These are phyloP conservation scores for Enteromius thamalakanensis DNA, from an alignment of 2,797 vertebrate species.

Conservation along the genomic window DNA sequence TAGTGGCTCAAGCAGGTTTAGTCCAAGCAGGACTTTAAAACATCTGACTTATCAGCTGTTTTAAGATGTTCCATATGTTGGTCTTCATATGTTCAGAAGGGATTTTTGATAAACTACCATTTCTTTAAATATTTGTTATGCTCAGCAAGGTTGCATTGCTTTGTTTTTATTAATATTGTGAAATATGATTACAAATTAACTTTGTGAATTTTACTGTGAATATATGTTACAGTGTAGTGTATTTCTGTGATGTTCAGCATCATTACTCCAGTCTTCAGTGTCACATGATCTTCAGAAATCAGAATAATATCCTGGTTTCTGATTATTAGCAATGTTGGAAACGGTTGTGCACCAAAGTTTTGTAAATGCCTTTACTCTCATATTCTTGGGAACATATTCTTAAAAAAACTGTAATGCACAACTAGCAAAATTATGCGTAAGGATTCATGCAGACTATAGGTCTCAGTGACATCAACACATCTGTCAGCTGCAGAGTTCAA, in stretches of 20 bases:
- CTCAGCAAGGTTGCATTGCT: not conserved
- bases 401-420: not conserved
- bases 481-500: slow-evolving; percentile 36
- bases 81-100: not conserved
- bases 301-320: not conserved
- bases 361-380: not conserved
- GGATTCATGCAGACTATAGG: not conserved
- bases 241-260: not conserved
- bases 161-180: not conserved
- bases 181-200: not conserved
- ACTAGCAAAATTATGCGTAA: not conserved
- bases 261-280: not conserved
- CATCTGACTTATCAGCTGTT: not conserved
- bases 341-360: not conserved
- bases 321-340: not conserved
- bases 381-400: not conserved
- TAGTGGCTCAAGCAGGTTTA: slow-evolving; percentile 20
- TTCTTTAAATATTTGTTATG: not conserved
- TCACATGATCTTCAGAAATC: not conserved
- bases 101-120: not conserved
- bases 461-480: slow-evolving; percentile 6
- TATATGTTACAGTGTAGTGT: not conserved
- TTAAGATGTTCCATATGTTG: not conserved
- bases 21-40: not conserved
- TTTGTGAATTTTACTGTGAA: not conserved